Conservation (phyloP, 1,140 invertebrate genomes). For the Drosophila hydei region DNA sequence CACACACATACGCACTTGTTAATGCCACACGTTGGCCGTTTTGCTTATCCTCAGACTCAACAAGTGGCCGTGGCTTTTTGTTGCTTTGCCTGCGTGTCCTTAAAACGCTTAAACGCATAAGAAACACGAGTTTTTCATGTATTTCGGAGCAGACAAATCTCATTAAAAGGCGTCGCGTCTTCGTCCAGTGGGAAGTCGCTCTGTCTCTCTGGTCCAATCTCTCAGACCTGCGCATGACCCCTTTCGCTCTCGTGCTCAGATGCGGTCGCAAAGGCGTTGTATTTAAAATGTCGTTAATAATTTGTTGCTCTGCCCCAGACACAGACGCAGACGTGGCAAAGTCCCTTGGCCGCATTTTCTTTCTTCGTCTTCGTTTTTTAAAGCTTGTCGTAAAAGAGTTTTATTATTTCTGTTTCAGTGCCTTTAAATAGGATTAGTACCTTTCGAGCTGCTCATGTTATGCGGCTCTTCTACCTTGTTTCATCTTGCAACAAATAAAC, state of each 20-base stretch:
- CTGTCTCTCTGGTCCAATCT: background rate
- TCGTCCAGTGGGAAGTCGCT: slow-evolving; percentile 34
- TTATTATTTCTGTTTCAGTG: slow-evolving; percentile 77
- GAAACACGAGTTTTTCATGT: slow-evolving; percentile 79
- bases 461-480: slow-evolving; percentile 25
- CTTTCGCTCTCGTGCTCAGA: slow-evolving; percentile 37
- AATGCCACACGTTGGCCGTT: slow-evolving; percentile 60
- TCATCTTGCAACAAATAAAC: slow-evolving; percentile 42
- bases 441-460: slow-evolving; percentile 22
- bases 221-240: slow-evolving; percentile 42
- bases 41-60: slow-evolving; percentile 32
- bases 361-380: slow-evolving; percentile 50
- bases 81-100: slow-evolving; percentile 68
- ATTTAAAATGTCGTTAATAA: slow-evolving; percentile 83
- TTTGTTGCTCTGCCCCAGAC: slow-evolving; percentile 63
- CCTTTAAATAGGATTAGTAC: slow-evolving; percentile 72
- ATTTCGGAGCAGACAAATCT: slow-evolving; percentile 73
- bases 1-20: slow-evolving; percentile 52
- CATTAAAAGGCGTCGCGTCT: slow-evolving; percentile 79
- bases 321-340: slow-evolving; percentile 19
- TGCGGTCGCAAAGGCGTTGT: slow-evolving; percentile 75
- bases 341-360: slow-evolving; percentile 24
- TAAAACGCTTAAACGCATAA: slow-evolving; percentile 63
- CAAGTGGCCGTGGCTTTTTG: slow-evolving; percentile 27
- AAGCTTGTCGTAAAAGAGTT: slow-evolving; percentile 73